These are phyloP conservation scores for Dryomyza anilis DNA, from an alignment of 2,888 invertebrate species.

Conservation along the genomic window DNA sequence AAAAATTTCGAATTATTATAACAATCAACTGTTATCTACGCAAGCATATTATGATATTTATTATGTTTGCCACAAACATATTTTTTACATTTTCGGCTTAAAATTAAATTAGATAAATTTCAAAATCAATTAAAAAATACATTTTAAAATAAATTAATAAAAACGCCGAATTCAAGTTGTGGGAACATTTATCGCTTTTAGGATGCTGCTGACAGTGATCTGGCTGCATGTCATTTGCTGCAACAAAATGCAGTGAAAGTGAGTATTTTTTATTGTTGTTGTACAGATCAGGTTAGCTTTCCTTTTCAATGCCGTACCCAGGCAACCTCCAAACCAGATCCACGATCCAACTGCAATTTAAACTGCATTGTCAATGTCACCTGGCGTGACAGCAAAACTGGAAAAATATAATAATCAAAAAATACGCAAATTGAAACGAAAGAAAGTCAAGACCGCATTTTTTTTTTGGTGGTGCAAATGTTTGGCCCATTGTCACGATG, in stretches of 20 bases:
- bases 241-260: conserved; percentile 17
- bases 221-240: too few relatives aligned
- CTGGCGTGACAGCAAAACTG: not conserved
- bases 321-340: conserved; percentile 1
- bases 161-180: not conserved
- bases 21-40: too few relatives aligned
- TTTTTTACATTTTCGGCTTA: too few relatives aligned
- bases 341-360: too few relatives aligned
- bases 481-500: too few relatives aligned
- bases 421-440: not conserved
- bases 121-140: too few relatives aligned
- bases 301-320: conserved; percentile 13
- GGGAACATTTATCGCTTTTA: not conserved
- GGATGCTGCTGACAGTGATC: not conserved
- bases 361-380: conserved; percentile 17
- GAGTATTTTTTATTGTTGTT: conserved; percentile 9
- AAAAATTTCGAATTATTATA: too few relatives aligned
- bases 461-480: too few relatives aligned
- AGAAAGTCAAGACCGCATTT: not conserved
- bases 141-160: too few relatives aligned
- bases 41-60: too few relatives aligned
- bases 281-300: conserved; percentile 17
- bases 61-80: too few relatives aligned
- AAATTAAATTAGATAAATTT: too few relatives aligned
- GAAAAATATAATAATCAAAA: not conserved